phyloP scores from a whole-genome alignment of 2,888 invertebrate species.

The Epirrita christyi region DNA sequence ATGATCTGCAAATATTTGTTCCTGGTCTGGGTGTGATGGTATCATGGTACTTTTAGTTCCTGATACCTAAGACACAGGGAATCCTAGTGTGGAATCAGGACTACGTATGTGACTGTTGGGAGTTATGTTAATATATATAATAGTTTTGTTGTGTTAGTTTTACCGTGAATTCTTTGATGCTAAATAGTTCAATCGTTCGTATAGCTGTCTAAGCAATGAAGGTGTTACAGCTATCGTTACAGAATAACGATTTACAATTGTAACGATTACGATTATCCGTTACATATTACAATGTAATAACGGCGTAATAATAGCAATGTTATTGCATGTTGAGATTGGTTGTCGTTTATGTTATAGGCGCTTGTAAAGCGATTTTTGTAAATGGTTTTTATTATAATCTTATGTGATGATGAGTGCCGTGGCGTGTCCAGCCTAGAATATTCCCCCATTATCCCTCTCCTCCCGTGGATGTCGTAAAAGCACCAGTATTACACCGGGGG shows the following conservation, averaged over 20 bases:
- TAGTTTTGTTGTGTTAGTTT: too few relatives aligned
- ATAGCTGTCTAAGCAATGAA: conserved; percentile 44
- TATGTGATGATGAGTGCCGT: neutral
- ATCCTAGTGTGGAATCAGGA: too few relatives aligned
- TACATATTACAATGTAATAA: conserved; percentile 41
- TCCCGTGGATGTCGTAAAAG: too few relatives aligned
- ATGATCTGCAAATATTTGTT: too few relatives aligned
- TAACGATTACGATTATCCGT: conserved; percentile 53
- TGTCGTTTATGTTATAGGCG: conserved; percentile 30
- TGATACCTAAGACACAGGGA: too few relatives aligned
- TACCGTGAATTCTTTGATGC: neutral
- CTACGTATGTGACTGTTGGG: too few relatives aligned
- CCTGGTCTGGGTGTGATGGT: too few relatives aligned
- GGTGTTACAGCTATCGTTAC: conserved; percentile 69
- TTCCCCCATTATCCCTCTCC: too few relatives aligned
- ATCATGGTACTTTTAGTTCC: too few relatives aligned
- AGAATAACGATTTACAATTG: conserved; percentile 62
- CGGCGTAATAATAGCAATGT: conserved; percentile 29
- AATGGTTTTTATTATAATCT: conserved; percentile 14
- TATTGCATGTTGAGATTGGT: conserved; percentile 44
- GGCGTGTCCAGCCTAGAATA: too few relatives aligned
- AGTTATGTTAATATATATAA: too few relatives aligned
- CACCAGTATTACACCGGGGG: too few relatives aligned
- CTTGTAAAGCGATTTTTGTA: conserved; percentile 28
- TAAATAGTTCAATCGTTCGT: conserved; percentile 12